Evolutionary conservation across 2,888 invertebrate species (phyloP).

Genomic region (Drosophila limbata): DNA sequence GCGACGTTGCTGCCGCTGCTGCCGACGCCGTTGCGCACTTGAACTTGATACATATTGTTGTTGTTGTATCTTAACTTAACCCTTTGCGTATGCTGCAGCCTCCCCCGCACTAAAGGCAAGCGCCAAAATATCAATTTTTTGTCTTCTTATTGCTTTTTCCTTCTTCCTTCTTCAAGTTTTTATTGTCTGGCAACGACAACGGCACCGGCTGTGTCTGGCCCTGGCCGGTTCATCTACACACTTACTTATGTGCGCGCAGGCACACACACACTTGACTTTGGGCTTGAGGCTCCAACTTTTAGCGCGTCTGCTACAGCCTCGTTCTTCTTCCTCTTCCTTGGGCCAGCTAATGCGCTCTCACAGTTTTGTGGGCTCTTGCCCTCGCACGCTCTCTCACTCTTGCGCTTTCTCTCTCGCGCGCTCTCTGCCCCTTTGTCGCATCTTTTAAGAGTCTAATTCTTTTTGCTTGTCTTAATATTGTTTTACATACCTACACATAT

Average conservation of each 20-base stretch:
- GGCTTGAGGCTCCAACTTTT: slow-evolving; percentile 53
- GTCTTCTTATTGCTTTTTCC: slow-evolving; percentile 14
- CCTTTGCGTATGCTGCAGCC: slow-evolving; percentile 29
- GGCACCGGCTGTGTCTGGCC: slow-evolving; percentile 36
- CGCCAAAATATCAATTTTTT: slow-evolving; percentile 25
- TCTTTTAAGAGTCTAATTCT: slow-evolving; percentile 55
- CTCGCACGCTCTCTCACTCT: slow-evolving; percentile 7
- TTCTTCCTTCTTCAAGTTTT: slow-evolving; percentile 20
- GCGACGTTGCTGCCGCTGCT: neutral
- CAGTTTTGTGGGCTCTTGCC: slow-evolving; percentile 1
- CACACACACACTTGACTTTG: slow-evolving; percentile 56
- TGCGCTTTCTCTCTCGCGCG: slow-evolving; percentile 1
- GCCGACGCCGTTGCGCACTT: slow-evolving; percentile 41
- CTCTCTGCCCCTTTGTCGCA: slow-evolving; percentile 43
- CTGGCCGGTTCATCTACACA: slow-evolving; percentile 62
- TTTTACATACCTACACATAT: slow-evolving; percentile 19
- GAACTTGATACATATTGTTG: slow-evolving; percentile 53
- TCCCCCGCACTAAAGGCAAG: slow-evolving; percentile 44
- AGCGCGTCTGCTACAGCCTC: slow-evolving; percentile 32
- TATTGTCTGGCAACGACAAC: slow-evolving; percentile 39
- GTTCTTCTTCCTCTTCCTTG: slow-evolving; percentile 24
- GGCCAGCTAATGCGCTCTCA: slow-evolving; percentile 18
- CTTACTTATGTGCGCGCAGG: slow-evolving; percentile 9
- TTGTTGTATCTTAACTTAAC: slow-evolving; percentile 8
- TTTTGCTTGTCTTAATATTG: slow-evolving; percentile 57